Evolutionary conservation across 2,888 invertebrate genomes (phyloP), one percentile per base, ranked within the genome.

Genomic region (Catocala sponsa): DNA sequence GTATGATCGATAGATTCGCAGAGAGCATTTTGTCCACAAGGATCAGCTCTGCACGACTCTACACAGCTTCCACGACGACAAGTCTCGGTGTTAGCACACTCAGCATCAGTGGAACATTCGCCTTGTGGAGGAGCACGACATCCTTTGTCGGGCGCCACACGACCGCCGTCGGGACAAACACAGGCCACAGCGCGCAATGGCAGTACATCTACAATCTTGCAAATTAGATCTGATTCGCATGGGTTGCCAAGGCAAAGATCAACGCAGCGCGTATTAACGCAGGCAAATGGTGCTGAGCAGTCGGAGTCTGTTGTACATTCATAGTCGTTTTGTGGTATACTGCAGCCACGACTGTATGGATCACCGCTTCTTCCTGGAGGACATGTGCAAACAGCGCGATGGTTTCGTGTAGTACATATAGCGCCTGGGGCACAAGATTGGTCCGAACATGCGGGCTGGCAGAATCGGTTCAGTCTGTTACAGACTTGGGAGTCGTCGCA

Each of bases 171-270:
- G 12, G 98, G 97, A 89, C 98, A 98, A 80, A 97, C 96, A 84
- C 98, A 98, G 77, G 98, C 97, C 77, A 98, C 96, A 0, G 98
- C 98, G 55, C 98, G 96, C 68, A 98, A 90, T 2, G 98, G 98
- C 50, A 97, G 84, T 0, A 97, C 96, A 76, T 98, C 97, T 10
- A 97, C 92, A 0, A 98, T 97, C 63, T 96, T 95, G 86, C 98
- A 98, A 63, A 96, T 95, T 76, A 98, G 97, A 70, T 97, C 97
- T 5, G 95, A 92, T 12, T 96, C 96, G 83, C 98, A 98, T 49
- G 97, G 96, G 72, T 96, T 96, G 7, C 96, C 95, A 10, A 95
- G 90, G 80, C 98, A 98, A 5, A 98, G 97, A 89, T 98, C 97
- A 64, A 96, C 95, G 81, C 98, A 98, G 35, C 94, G 95, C 9